Evolutionary conservation across 2,113 vertebrate species (phyloP).

Genomic region (Sceloporus undulatus): DNA sequence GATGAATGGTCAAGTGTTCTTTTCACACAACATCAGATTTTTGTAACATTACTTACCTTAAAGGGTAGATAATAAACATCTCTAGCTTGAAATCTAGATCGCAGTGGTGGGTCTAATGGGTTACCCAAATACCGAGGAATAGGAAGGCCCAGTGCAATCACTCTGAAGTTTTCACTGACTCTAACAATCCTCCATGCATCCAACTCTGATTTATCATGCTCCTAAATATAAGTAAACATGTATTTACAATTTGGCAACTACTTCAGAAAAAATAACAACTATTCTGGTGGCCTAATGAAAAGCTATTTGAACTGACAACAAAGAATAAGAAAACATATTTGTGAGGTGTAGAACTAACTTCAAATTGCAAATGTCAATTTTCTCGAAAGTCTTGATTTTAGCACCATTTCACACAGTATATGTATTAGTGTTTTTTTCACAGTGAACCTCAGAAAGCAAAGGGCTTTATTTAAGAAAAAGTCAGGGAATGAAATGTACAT

Average conservation of each 20-base stretch:
- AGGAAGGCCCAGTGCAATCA: slow-evolving; percentile 95
- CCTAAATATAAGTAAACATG: slow-evolving; percentile 75
- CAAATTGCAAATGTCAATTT: not conserved
- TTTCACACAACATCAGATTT: not conserved
- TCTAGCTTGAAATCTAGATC: slow-evolving; percentile 97
- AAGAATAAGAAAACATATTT: not conserved
- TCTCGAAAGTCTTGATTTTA: not conserved
- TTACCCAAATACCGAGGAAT: slow-evolving; percentile 95
- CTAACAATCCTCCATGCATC: slow-evolving; percentile 95
- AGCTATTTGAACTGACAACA: not conserved
- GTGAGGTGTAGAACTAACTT: not conserved
- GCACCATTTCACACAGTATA: not conserved
- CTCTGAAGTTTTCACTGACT: slow-evolving; percentile 96
- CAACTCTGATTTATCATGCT: slow-evolving; percentile 91
- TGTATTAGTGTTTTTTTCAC: not conserved
- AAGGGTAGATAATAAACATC: slow-evolving; percentile 95
- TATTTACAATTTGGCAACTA: slow-evolving; percentile 13
- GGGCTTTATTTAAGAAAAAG: not conserved
- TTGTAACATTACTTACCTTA: slow-evolving; percentile 80
- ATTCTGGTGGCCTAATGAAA: not conserved
- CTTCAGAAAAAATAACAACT: not conserved
- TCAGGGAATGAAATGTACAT: too few species aligned
- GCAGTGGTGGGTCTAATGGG: slow-evolving; percentile 94
- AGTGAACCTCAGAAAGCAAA: not conserved
- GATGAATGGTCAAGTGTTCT: slow-evolving; percentile 31